These are phyloP conservation scores for Carduelis carduelis DNA, from an alignment of 2,797 vertebrate species.

Conservation along the genomic window DNA sequence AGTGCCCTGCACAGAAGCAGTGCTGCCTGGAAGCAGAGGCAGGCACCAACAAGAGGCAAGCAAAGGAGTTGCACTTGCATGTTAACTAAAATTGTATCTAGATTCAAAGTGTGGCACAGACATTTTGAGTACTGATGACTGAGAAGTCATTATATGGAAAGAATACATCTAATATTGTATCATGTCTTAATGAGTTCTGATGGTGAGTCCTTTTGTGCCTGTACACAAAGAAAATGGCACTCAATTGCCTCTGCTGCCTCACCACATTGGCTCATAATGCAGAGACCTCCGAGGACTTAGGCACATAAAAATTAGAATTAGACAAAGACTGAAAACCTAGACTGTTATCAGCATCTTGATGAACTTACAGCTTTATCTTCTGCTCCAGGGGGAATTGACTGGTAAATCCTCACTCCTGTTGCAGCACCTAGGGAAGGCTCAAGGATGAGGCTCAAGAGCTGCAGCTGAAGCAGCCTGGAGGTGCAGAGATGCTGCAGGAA, in stretches of 20 bases:
- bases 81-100: not conserved
- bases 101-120: not conserved
- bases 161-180: not conserved
- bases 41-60: not conserved
- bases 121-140: not conserved
- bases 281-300: not conserved
- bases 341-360: not conserved
- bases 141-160: not conserved
- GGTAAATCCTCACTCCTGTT: not conserved
- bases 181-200: not conserved
- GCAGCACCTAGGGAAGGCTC: accelerated
- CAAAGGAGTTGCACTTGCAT: accelerated
- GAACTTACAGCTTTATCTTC: not conserved
- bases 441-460: not conserved
- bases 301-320: not conserved
- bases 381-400: not conserved
- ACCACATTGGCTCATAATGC: not conserved
- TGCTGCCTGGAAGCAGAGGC: not conserved
- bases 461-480: not conserved
- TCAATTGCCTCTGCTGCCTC: not conserved
- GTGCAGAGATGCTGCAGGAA: not conserved
- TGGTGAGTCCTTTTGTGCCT: not conserved
- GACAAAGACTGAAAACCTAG: not conserved
- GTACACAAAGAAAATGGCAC: not conserved
- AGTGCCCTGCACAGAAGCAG: not conserved